Percentiles rank a stretch among this genome's conserved stretches.
Evolutionary conservation across 2,888 invertebrate species (phyloP).

Genomic region (Tetragonisca angustula): DNA sequence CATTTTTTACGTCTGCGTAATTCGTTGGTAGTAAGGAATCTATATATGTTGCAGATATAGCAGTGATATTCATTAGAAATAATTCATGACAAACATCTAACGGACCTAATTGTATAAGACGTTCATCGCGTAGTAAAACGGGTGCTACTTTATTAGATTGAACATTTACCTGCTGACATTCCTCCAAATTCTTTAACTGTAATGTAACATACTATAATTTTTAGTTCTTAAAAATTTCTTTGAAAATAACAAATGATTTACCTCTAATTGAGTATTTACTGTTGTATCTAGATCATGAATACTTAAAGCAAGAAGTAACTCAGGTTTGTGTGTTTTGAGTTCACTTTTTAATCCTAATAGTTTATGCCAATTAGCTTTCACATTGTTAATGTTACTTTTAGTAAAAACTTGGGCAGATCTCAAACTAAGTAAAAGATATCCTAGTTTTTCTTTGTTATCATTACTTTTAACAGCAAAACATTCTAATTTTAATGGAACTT

Average conservation of each 20-base stretch:
- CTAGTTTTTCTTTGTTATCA: constrained; percentile 87
- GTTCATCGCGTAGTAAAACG: constrained; percentile 75
- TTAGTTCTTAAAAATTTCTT: neutral
- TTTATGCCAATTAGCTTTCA: constrained; percentile 79
- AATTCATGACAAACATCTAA: constrained; percentile 75
- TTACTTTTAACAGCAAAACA: constrained; percentile 86
- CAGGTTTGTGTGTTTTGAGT: constrained; percentile 80
- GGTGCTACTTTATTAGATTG: constrained; percentile 46
- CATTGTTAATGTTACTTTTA: constrained; percentile 83
- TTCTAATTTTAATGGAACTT: constrained; percentile 90
- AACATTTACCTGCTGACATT: neutral
- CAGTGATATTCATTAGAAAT: constrained; percentile 86
- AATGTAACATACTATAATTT: constrained; percentile 1
- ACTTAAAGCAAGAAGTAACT: constrained; percentile 80
- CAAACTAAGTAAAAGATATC: constrained; percentile 89
- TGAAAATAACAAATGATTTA: constrained; percentile 37
- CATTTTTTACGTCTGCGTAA: constrained; percentile 54
- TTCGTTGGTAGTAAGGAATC: constrained; percentile 83
- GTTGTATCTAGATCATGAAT: constrained; percentile 76
- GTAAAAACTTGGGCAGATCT: constrained; percentile 89
- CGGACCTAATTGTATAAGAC: constrained; percentile 82
- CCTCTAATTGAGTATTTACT: constrained; percentile 40
- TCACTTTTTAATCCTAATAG: constrained; percentile 81
- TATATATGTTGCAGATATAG: constrained; percentile 86
- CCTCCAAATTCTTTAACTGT: constrained; percentile 29